A percentile compares a stretch with the other conserved stretches of the same genome.
Conservation (phyloP, 1,140 invertebrate species). For the Apis dorsata region DNA sequence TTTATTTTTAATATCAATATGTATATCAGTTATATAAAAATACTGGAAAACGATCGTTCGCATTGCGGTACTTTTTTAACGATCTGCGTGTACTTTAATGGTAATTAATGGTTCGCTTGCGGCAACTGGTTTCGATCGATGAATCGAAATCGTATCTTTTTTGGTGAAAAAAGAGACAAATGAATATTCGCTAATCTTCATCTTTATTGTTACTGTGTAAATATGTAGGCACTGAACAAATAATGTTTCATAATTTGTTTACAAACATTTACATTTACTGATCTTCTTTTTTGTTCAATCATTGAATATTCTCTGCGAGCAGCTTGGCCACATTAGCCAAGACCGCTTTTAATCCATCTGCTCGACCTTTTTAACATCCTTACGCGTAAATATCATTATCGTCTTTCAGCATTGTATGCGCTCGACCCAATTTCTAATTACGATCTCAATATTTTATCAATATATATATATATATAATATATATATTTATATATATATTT, state of each 20-base stretch:
- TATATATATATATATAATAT: conserved; percentile 67
- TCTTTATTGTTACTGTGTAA: conserved; percentile 80
- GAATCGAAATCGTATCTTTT: background rate
- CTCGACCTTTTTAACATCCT: conserved; percentile 55
- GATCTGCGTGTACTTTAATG: background rate
- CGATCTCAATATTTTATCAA: conserved; percentile 76
- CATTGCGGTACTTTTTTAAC: conserved; percentile 1
- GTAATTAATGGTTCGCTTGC: background rate
- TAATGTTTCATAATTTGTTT: conserved; percentile 81
- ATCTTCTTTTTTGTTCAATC: conserved; percentile 75
- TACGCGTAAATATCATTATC: conserved; percentile 61
- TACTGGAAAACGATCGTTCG: conserved; percentile 17
- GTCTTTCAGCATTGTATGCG: conserved; percentile 72
- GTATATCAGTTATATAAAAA: conserved; percentile 26
- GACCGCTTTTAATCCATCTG: conserved; percentile 64
- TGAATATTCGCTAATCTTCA: conserved; percentile 76
- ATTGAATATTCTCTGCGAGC: conserved; percentile 74
- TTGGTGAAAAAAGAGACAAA: conserved; percentile 19
- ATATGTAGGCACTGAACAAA: conserved; percentile 81
- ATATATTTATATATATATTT: conserved; percentile 64
- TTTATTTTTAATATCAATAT: conserved; percentile 17
- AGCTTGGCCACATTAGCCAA: conserved; percentile 54
- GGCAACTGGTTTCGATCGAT: background rate
- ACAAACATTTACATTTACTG: conserved; percentile 80
- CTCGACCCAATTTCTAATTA: conserved; percentile 74